Conservation (phyloP, 2,888 invertebrate genomes). For the Mesorhabditis belari region DNA sequence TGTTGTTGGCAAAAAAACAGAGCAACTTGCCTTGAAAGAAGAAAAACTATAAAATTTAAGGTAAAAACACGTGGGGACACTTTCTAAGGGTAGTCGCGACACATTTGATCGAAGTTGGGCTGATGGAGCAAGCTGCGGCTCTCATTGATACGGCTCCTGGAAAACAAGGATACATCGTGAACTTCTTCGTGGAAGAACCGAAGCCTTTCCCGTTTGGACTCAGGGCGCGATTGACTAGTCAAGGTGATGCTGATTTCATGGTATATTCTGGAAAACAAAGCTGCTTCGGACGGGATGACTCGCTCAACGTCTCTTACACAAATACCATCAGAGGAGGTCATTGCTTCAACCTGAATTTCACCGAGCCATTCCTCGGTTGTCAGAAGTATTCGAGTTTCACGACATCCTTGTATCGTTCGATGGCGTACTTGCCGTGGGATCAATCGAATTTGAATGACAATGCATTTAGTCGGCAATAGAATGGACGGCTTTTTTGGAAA, state of each 20-base stretch:
- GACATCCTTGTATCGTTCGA: conserved; percentile 19
- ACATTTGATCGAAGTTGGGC: conserved; percentile 61
- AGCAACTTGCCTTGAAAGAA: too few relatives aligned
- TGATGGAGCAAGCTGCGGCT: conserved; percentile 78
- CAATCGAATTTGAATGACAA: conserved; percentile 44
- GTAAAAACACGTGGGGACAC: conserved; percentile 37
- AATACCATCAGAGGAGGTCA: conserved; percentile 61
- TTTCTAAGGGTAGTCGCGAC: conserved; percentile 41
- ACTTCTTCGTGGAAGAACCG: conserved; percentile 68
- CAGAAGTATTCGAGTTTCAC: conserved; percentile 52
- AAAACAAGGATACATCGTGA: conserved; percentile 62
- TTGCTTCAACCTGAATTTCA: conserved; percentile 72
- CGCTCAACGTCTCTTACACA: conserved; percentile 36
- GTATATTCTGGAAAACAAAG: conserved; percentile 33
- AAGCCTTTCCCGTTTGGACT: conserved; percentile 34
- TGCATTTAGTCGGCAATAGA: conserved; percentile 34
- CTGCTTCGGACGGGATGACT: conserved; percentile 42
- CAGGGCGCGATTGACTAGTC: conserved; percentile 45
- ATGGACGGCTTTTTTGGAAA: conserved; percentile 28
- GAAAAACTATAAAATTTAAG: too few relatives aligned
- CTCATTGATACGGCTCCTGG: conserved; percentile 78
- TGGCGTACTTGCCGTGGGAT: conserved; percentile 47
- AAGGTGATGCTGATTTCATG: conserved; percentile 43
- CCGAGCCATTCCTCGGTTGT: conserved; percentile 72
- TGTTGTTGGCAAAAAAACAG: too few relatives aligned